A percentile compares a stretch with the other conserved stretches of the same genome.
Conservation (phyloP, 2,797 vertebrate species). For the Hylomyscus alleni region DNA sequence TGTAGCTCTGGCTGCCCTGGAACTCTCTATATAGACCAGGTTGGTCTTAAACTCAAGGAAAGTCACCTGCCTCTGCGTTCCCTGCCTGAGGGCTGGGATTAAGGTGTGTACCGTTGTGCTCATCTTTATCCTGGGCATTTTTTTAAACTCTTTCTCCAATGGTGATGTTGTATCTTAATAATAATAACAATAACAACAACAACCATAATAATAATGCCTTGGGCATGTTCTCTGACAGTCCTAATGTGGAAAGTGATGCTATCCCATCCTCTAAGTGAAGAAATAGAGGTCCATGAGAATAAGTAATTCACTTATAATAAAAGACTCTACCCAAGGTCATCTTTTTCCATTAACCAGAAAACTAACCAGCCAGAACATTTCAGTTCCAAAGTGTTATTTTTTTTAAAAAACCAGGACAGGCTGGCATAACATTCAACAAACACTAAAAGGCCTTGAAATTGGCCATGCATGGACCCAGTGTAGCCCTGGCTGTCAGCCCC, state of each 20-base stretch:
- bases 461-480: not conserved
- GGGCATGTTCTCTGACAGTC: not conserved
- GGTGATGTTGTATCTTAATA: not conserved
- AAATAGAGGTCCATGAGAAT: not conserved
- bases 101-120: not conserved
- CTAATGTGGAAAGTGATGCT: not conserved
- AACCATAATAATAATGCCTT: not conserved
- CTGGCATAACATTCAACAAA: not conserved
- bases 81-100: not conserved
- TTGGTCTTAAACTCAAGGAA: not conserved
- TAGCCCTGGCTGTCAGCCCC: not conserved
- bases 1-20: not conserved
- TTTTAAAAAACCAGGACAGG: not conserved
- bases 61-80: not conserved
- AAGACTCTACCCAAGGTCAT: constrained; percentile 40
- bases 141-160: not conserved
- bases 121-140: not conserved
- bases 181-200: not conserved
- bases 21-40: not conserved
- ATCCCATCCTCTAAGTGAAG: not conserved
- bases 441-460: not conserved
- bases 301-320: not conserved
- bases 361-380: constrained; percentile 22
- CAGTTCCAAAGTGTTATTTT: not conserved
- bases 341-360: constrained; percentile 37